Evolutionary conservation across 2,797 vertebrate species (phyloP).

Genomic region (Orestias chungarensis): DNA sequence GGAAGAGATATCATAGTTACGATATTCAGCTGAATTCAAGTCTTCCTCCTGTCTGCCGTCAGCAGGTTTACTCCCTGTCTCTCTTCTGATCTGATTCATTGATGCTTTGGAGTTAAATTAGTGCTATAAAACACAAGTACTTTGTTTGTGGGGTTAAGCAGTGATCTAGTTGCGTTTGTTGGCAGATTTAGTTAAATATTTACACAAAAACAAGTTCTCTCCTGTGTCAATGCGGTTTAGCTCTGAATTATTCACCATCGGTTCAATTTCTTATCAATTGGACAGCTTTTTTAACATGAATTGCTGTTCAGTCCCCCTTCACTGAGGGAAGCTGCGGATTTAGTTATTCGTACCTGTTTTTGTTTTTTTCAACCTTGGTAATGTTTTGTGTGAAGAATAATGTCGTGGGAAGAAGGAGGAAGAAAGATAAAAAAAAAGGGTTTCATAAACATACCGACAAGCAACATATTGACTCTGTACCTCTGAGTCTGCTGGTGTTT

Average conservation of each 20-base stretch:
- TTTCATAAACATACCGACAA: constrained; percentile 38
- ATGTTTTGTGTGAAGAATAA: constrained; percentile 25
- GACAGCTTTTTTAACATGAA: not conserved
- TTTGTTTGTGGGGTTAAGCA: not conserved
- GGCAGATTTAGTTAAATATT: not conserved
- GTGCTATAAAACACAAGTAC: not conserved
- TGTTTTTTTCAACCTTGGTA: constrained; percentile 44
- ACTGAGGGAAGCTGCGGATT: not conserved
- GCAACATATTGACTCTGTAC: constrained; percentile 44
- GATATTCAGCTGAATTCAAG: too few relatives aligned
- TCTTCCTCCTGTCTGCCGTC: too few relatives aligned
- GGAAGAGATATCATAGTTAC: too few relatives aligned
- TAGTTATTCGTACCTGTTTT: constrained; percentile 47
- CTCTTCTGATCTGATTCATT: too few relatives aligned
- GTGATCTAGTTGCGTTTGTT: not conserved
- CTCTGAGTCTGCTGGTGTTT: constrained; percentile 26
- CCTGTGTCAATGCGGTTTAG: not conserved
- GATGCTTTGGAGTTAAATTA: too few relatives aligned
- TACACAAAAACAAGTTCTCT: not conserved
- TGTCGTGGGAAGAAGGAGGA: constrained; percentile 1
- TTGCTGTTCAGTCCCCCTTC: not conserved
- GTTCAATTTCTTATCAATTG: not conserved
- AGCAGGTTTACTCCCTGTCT: too few relatives aligned
- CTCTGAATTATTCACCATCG: not conserved
- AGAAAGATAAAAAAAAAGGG: constrained; percentile 35